Percentiles rank a stretch among this genome's conserved stretches.
Conservation (phyloP, 2,797 vertebrate genomes). For the Sus cebifrons region DNA sequence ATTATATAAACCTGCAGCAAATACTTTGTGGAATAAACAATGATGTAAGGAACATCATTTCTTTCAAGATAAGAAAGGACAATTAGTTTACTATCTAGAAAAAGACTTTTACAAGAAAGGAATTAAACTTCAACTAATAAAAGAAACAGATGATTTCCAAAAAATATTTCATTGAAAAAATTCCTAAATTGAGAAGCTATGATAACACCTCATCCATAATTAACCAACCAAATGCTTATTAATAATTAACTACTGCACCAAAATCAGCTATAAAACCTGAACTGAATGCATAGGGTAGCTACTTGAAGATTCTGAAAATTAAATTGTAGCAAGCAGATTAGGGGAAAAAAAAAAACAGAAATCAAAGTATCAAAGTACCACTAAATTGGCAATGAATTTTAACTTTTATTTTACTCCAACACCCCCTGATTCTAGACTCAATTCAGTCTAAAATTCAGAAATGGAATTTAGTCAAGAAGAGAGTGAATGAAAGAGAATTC, state of each 20-base stretch:
- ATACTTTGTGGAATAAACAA: not conserved
- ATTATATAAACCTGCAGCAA: not conserved
- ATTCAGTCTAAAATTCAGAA: constrained; percentile 1
- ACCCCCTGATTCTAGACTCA: not conserved
- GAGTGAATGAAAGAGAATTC: not conserved
- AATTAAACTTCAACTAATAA: constrained; percentile 19
- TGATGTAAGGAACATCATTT: not conserved
- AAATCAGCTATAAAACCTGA: not conserved
- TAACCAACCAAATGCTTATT: not conserved
- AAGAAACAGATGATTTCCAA: constrained; percentile 1
- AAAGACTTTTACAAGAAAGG: not conserved
- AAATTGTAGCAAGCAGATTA: not conserved
- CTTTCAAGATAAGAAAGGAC: not conserved
- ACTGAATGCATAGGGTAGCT: not conserved
- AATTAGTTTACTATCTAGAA: not conserved
- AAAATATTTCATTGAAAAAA: constrained; percentile 3
- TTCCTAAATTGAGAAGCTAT: not conserved
- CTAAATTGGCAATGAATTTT: not conserved
- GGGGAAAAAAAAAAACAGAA: not conserved
- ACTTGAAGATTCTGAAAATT: not conserved
- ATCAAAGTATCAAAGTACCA: not conserved
- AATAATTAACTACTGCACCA: not conserved
- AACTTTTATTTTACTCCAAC: constrained; percentile 1
- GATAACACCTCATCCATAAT: not conserved
- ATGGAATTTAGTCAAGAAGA: not conserved